Percentiles rank a stretch among this genome's conserved stretches.
Evolutionary conservation across 2,888 invertebrate species (phyloP).

Genomic region (Torymus auratus): DNA sequence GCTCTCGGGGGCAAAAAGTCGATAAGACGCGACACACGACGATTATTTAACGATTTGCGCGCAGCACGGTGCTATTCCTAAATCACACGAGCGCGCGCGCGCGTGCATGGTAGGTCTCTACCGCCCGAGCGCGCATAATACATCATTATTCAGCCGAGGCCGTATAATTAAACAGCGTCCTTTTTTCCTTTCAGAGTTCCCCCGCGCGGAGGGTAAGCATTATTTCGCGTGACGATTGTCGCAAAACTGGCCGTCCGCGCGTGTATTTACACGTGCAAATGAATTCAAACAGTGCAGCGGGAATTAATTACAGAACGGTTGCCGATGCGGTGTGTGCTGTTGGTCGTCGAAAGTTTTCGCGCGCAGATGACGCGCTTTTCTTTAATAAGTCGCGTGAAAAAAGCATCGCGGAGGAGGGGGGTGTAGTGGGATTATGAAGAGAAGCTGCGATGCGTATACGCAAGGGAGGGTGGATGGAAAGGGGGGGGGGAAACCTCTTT

Average conservation of each 20-base stretch:
- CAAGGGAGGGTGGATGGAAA: too few relatives aligned
- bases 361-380: not conserved
- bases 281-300: slow-evolving; percentile 33
- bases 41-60: not conserved
- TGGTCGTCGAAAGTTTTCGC: not conserved
- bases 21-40: not conserved
- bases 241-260: slow-evolving; percentile 10
- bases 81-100: not conserved
- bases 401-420: not conserved
- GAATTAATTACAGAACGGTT: slow-evolving; percentile 42
- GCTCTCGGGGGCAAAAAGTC: too few relatives aligned
- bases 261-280: slow-evolving; percentile 36
- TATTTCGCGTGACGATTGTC: slow-evolving; percentile 42
- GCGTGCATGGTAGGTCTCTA: not conserved
- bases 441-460: too few relatives aligned
- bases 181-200: not conserved
- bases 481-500: too few relatives aligned
- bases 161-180: slow-evolving; percentile 20
- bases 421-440: too few relatives aligned
- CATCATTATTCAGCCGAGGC: slow-evolving; percentile 12
- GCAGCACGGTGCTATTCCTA: not conserved
- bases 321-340: not conserved
- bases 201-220: slow-evolving; percentile 7
- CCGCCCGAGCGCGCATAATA: not conserved
- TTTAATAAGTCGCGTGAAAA: slow-evolving; percentile 23